phyloP scores from a whole-genome alignment of 1,140 invertebrate genomes.

The Pinna nobilis region DNA sequence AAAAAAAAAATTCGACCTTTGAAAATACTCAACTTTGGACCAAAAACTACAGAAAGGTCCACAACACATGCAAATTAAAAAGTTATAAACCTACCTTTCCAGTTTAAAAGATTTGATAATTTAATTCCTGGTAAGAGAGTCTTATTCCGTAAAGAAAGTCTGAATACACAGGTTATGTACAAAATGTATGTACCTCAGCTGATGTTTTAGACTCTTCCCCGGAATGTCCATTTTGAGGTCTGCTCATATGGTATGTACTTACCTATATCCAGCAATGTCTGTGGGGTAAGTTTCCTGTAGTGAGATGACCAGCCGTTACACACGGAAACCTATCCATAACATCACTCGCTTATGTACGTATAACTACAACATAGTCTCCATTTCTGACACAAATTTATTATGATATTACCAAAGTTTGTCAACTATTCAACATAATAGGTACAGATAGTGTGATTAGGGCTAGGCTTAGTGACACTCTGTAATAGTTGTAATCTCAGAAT shows the following conservation, averaged over 20 bases:
- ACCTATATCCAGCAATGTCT: neutral
- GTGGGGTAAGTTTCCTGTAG: neutral
- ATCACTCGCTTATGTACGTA: neutral
- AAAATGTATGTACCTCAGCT: too few species aligned
- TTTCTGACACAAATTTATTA: conserved; percentile 14
- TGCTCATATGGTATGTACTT: neutral
- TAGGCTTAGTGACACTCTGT: neutral
- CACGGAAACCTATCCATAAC: neutral
- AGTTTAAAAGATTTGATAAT: too few species aligned
- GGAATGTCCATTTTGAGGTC: too few species aligned
- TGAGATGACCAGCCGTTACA: neutral
- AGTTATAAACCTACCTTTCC: too few species aligned
- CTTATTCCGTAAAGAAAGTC: too few species aligned
- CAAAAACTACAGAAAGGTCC: too few species aligned
- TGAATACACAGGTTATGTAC: too few species aligned
- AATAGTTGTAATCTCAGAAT: conserved; percentile 13
- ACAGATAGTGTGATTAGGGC: neutral
- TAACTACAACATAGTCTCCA: neutral
- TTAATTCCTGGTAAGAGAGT: too few species aligned
- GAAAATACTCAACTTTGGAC: too few species aligned
- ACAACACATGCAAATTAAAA: too few species aligned
- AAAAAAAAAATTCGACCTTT: too few species aligned
- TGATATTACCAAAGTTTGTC: conserved; percentile 13
- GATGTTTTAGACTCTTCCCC: too few species aligned
- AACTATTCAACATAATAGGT: neutral